Conservation (phyloP, 2,888 invertebrate species). For the Alloscopus bannaensis region DNA sequence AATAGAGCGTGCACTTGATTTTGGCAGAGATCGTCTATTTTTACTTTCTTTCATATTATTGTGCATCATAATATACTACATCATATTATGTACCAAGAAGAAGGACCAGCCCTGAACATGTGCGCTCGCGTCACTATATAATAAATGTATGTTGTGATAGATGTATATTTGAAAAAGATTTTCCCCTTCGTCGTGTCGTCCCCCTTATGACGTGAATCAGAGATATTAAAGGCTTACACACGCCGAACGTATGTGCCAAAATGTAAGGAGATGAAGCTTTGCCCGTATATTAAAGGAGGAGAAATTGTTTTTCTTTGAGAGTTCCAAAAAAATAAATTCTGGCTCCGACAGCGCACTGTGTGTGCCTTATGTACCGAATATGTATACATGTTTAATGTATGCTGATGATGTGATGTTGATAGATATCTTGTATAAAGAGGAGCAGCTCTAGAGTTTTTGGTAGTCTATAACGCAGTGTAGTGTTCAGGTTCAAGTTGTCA, state of each 20-base stretch:
- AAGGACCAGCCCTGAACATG: too few species aligned
- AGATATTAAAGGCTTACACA: neutral
- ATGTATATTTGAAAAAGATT: conserved; percentile 9
- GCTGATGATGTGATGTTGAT: too few species aligned
- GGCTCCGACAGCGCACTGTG: neutral
- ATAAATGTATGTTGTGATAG: too few species aligned
- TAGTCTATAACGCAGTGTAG: too few species aligned
- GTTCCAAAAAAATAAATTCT: conserved; percentile 17
- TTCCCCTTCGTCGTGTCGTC: too few species aligned
- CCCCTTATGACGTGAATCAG: conserved; percentile 10
- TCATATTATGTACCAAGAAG: too few species aligned
- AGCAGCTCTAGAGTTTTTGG: too few species aligned
- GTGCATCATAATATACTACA: too few species aligned
- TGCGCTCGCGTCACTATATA: neutral
- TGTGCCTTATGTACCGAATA: too few species aligned
- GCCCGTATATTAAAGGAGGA: neutral
- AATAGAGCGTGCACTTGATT: conserved; percentile 36
- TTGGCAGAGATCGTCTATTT: conserved; percentile 48
- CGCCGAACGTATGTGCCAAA: neutral
- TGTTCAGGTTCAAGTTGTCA: conserved; percentile 20
- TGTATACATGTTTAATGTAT: conserved; percentile 4
- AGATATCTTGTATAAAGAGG: neutral
- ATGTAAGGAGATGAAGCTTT: neutral
- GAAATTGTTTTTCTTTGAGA: conserved; percentile 23
- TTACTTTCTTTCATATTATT: conserved; percentile 25